Base-by-base conservation (phyloP, 1,140 invertebrate genomes). In the Dermatophagoides farinae region DNA sequence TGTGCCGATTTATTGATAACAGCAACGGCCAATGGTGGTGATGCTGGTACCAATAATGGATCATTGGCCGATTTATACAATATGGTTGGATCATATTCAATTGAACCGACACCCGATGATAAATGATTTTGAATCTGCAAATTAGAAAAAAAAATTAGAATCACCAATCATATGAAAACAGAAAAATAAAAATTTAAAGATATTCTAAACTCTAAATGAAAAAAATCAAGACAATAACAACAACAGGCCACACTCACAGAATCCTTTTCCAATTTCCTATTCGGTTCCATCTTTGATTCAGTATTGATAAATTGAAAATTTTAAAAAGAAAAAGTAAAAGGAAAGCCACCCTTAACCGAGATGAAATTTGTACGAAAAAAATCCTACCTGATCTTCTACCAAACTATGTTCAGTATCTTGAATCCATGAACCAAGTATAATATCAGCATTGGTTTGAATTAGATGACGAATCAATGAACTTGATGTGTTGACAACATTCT, bases 351-450 rank as follows among this genome's bases (percentile, higher is more conserved):
- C n/a, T n/a, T n/a, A n/a, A n/a, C n/a, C 23, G 39, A 38, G 39
- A 49, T 25, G 44, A 60, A 67, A 67, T 65, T 65, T 66, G 65
- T 70, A 71, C 68, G 65, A 64, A 18, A 14, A 43, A 58, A 55
- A 25, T 38, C 25, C 60, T 68, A 96, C 89, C 80, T 97, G 92
- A 77, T 98, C 90, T 75, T 98, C 93, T 66, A 97, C 90, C 43
- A 84, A 85, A 61, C 88, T 83, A 74, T 97, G 90, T 75, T 97
- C 92, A 9, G 88, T 93, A 71, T 96, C 88, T 70, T 92, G 87
- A 20, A 90, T 75, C 83, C 86, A 85, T 49, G 85, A 85, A 25
- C 85, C 82, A 43, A 89, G 73, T 62, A 95, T 80, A 18, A 92
- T 83, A 71, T 73, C 74, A 66, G 93, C 87, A 68, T 90, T 85